Base-by-base conservation (phyloP, 2,888 invertebrate species). In the Pseudococcus viburni region DNA sequence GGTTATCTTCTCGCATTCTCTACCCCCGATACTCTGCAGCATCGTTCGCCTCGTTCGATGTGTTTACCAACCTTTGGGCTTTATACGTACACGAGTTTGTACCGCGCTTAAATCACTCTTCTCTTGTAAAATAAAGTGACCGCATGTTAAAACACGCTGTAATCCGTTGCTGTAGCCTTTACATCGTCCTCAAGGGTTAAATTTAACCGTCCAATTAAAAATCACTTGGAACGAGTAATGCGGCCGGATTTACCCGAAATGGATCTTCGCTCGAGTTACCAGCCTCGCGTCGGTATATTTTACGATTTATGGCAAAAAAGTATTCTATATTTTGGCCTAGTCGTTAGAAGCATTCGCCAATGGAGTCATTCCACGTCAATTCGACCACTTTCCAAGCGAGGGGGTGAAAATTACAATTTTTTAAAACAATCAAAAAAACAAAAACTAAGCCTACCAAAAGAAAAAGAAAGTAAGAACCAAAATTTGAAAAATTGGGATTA, bases 131-230 rank as follows among this genome's bases (percentile, higher is more conserved):
- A 77, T 39, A 77, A 42, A 77, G 42, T 77, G 77, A 77, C 77
- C 77, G 77, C 42, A 39, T 77, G 77, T 77, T 77, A 77, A 68
- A 68, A 68, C 68, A 26, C 9, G 26, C 55, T 55, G 9, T 68
- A 68, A 68, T 68, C 26, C 26, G 26, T 26, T 1, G 68, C 68
- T 4, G 9, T 68, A 26, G 8, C 68, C 68, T 11, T 12, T 22
- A 26, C 68, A 26, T 26, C 77, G 42, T 77, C 9, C 77, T 77
- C 77, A 6, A 42, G 77, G 77, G 77, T 39, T 77, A 42, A 77
- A 77, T 77, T 42, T 77, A 77, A 39, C 77, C 17, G 42, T 77
- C 77, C 77, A 77, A 77, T 77, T 77, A 77, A 77, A 77, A 77
- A 77, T 77, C 42, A 77, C 42, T 77, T 77, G 26, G 19, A 68